Conservation (phyloP, 1,140 invertebrate species). For the Bradynema listronoti region DNA sequence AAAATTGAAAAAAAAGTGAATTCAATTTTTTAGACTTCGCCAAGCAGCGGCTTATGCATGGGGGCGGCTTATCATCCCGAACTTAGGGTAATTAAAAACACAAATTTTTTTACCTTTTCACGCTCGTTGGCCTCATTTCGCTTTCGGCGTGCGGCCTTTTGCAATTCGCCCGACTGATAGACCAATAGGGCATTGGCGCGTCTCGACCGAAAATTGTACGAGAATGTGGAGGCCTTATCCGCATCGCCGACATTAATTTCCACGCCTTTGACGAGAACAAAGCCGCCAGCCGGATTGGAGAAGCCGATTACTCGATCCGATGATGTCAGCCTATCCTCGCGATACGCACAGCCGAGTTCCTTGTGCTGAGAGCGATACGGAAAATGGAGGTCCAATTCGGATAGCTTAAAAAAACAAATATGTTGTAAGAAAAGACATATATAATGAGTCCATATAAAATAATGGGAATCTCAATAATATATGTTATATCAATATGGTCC, state of each 20-base stretch:
- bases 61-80: no score
- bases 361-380: slow-evolving; percentile 47
- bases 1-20: no score
- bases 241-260: not conserved
- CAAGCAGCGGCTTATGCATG: no score
- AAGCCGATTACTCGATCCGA: slow-evolving; percentile 49
- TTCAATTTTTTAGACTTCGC: no score
- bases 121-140: slow-evolving; percentile 12
- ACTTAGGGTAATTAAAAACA: not conserved
- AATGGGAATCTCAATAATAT: no score
- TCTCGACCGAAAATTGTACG: slow-evolving; percentile 51
- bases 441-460: no score
- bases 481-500: no score
- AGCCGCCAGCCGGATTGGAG: slow-evolving; percentile 10
- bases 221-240: slow-evolving; percentile 34
- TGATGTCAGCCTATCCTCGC: slow-evolving; percentile 36
- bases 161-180: slow-evolving; percentile 44
- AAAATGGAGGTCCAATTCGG: slow-evolving; percentile 54
- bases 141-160: not conserved
- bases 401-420: slow-evolving; percentile 24
- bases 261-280: slow-evolving; percentile 1
- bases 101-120: slow-evolving; percentile 4
- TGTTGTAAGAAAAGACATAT: no score
- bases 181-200: slow-evolving; percentile 49
- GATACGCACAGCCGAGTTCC: slow-evolving; percentile 44